Conservation (phyloP, 2,888 invertebrate species). For the Plebejus argus region DNA sequence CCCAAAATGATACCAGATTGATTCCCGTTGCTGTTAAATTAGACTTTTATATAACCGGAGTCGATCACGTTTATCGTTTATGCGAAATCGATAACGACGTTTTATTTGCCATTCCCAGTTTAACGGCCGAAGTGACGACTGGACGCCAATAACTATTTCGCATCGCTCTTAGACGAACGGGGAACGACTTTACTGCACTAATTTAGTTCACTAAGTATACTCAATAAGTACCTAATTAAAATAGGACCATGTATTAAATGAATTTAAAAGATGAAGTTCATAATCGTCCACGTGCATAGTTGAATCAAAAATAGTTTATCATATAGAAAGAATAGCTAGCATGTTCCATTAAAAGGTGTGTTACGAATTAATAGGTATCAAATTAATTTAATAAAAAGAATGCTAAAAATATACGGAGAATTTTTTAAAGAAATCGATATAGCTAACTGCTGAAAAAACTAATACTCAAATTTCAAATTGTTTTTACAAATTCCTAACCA, state of each 20-base stretch:
- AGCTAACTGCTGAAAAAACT: too few species aligned
- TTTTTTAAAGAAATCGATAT: too few species aligned
- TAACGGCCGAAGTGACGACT: conserved; percentile 74
- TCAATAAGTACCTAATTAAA: not conserved
- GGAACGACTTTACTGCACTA: conserved; percentile 33
- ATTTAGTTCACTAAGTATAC: not conserved
- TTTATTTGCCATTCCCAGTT: conserved; percentile 78
- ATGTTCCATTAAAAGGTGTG: too few species aligned
- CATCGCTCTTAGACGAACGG: conserved; percentile 53
- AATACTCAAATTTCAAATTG: too few species aligned
- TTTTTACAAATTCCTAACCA: not conserved
- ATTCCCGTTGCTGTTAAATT: conserved; percentile 60
- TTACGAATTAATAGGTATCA: too few species aligned
- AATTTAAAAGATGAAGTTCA: too few species aligned
- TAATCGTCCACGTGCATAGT: too few species aligned
- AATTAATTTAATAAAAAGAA: too few species aligned
- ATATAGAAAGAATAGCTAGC: too few species aligned
- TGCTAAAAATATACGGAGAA: too few species aligned
- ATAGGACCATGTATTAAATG: too few species aligned
- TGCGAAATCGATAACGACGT: conserved; percentile 76
- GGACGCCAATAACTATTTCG: conserved; percentile 76
- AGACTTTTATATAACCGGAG: conserved; percentile 56
- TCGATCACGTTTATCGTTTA: conserved; percentile 77
- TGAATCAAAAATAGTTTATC: too few species aligned
- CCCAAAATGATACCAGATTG: conserved; percentile 44